Conservation (phyloP, 2,888 invertebrate genomes). For the Lithophane socia region DNA sequence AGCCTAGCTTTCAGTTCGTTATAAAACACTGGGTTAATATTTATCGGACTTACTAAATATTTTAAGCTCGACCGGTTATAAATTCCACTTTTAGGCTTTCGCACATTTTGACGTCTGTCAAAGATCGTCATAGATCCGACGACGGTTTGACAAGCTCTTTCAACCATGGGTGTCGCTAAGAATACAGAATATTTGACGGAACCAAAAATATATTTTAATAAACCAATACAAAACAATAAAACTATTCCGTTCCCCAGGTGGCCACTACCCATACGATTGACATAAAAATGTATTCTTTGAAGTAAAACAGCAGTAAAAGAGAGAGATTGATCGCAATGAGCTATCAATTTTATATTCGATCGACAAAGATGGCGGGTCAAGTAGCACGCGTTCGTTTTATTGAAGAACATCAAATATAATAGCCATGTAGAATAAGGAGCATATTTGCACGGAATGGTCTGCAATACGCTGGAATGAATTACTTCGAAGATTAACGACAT, state of each 20-base stretch:
- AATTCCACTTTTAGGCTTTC: no score
- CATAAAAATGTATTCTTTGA: conserved; percentile 45
- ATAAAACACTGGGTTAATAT: neutral
- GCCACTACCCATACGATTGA: conserved; percentile 16
- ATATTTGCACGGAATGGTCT: conserved; percentile 11
- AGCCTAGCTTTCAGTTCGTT: neutral
- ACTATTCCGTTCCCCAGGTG: conserved; percentile 38
- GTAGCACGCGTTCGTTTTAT: conserved; percentile 46
- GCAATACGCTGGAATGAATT: conserved; percentile 23
- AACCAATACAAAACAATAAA: conserved; percentile 34
- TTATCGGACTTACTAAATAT: neutral
- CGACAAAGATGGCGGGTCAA: conserved; percentile 49
- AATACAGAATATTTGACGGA: neutral
- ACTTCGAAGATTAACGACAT: conserved; percentile 2
- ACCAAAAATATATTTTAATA: conserved; percentile 17
- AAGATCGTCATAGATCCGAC: neutral
- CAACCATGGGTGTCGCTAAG: neutral
- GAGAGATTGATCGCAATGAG: conserved; percentile 47
- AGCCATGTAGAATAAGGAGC: neutral
- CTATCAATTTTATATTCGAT: conserved; percentile 53
- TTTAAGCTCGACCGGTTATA: neutral
- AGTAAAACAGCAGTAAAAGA: conserved; percentile 48
- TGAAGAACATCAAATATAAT: conserved; percentile 47
- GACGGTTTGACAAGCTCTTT: conserved; percentile 1
- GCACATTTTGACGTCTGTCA: neutral